Base-by-base conservation (phyloP, 2,113 vertebrate species). In the Etheostoma cragini region DNA sequence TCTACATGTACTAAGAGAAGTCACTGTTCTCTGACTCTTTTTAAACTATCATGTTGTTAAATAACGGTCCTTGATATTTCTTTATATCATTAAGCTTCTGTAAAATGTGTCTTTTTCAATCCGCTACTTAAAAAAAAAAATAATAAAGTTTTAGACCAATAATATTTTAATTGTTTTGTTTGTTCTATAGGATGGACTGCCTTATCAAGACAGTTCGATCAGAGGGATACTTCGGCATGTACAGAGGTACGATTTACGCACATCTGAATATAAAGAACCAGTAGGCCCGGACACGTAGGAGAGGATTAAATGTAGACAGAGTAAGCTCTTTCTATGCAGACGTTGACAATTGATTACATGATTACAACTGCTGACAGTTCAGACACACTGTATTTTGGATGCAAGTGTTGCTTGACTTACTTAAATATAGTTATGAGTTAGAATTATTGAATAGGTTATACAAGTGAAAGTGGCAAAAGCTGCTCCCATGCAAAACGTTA, bases 211-310 rank as follows among this genome's bases (percentile, higher is more conserved):
- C 96, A 0, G 93, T 97, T 42, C 93, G 93, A 80, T 94, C 96
- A 60, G 96, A 97, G 81, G 96, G 96, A 5, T 97, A 94, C 87
- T 96, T 96, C 92, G 96, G 96, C 72, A 96, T 97, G 96, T 97
- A 97, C 78, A 96, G 96, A 96, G 96, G 96, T 96, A 95, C 94
- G 94, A 88, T 17, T 70, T 15, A 42, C 56, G 46, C 67, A 74
- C 21, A 22, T 58, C 10, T 80, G 42, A 83, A 30, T 77, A 0
- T 77, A 81, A 69, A 50, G 11, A 85, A 58, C 33, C 63, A 56
- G 8, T 73, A 78, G 61, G 16, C 50, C 57, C 24, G 8, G 50
- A 82, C 38, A 22, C 47, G 46, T 72, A 68, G 71, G 46, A 46
- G n/a, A 81, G 0, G 49, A 72, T 73, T 73, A 62, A 53, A 49